These are phyloP conservation scores for Spisula solida DNA, from an alignment of 2,888 invertebrate species.

Conservation along the genomic window DNA sequence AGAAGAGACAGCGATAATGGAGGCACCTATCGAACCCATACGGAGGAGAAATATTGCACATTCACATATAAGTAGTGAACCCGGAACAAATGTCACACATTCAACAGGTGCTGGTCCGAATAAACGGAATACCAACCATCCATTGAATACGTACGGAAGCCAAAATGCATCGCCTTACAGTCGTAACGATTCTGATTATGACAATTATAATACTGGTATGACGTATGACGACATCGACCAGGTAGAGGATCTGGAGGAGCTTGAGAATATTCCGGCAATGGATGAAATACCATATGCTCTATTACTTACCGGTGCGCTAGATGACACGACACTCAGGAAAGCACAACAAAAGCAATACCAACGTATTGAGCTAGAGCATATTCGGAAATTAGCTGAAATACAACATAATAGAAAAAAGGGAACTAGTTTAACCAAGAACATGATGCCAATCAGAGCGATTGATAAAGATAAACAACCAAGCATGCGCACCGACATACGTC, in stretches of 20 bases:
- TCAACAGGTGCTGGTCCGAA: not conserved
- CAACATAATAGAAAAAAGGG: not conserved
- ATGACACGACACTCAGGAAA: conserved; percentile 37
- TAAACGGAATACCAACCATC: not conserved
- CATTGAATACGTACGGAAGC: not conserved
- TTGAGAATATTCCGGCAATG: conserved; percentile 44
- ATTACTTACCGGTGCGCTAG: conserved; percentile 41
- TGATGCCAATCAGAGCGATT: not conserved
- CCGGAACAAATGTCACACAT: not conserved
- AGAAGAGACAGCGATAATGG: not conserved
- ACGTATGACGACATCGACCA: not conserved
- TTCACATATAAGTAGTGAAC: not conserved
- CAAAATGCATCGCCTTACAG: not conserved
- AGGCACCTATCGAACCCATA: not conserved
- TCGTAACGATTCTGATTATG: not conserved
- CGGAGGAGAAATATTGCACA: not conserved
- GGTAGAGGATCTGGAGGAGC: conserved; percentile 40
- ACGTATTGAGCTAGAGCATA: not conserved
- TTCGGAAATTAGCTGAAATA: not conserved
- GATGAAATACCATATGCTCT: conserved; percentile 60
- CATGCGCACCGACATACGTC: too few species aligned
- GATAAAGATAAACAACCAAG: too few species aligned
- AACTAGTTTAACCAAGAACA: not conserved
- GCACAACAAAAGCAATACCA: conserved; percentile 34
- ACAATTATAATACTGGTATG: not conserved